A percentile compares a stretch with the other conserved stretches of the same genome.
These are phyloP conservation scores for Neostethus bicornis DNA, from an alignment of 2,797 vertebrate genomes.

Conservation along the genomic window DNA sequence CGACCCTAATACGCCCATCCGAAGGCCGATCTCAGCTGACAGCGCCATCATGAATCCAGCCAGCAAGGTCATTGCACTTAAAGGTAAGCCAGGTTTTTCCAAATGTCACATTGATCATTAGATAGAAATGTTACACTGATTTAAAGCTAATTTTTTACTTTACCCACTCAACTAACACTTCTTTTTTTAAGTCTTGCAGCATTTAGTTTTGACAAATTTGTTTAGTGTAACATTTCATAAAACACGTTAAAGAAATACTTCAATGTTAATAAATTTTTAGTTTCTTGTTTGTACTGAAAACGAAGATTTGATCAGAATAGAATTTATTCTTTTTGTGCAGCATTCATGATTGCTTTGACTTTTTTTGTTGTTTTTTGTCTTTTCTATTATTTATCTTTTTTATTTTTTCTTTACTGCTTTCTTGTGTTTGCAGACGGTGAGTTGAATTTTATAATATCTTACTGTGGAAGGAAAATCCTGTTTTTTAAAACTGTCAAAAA, in stretches of 20 bases:
- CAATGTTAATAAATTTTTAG: too few relatives aligned
- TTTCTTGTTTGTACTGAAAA: constrained; percentile 46
- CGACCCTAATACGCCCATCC: constrained; percentile 95
- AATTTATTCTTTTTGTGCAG: constrained; percentile 75
- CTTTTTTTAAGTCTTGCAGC: constrained; percentile 8
- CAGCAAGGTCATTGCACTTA: constrained; percentile 98
- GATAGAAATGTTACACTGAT: background rate
- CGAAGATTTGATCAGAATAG: constrained; percentile 60
- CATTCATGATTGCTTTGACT: constrained; percentile 85
- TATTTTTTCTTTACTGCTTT: constrained; percentile 90
- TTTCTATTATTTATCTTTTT: constrained; percentile 74
- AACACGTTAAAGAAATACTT: too few relatives aligned
- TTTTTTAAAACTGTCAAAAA: too few relatives aligned
- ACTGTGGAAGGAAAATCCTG: constrained; percentile 84
- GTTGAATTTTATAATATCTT: constrained; percentile 85
- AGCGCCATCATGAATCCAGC: constrained; percentile 99
- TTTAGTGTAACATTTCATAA: constrained; percentile 40
- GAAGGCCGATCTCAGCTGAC: constrained; percentile 96
- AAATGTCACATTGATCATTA: constrained; percentile 2
- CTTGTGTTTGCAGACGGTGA: constrained; percentile 99
- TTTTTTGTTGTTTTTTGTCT: constrained; percentile 78
- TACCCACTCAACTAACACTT: constrained; percentile 19
- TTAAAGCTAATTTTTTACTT: background rate
- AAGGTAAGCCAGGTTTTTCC: constrained; percentile 83
- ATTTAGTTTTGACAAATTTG: constrained; percentile 34